These are phyloP conservation scores for Melanotaenia trifasciata DNA, from an alignment of 2,797 vertebrate species.

Conservation along the genomic window DNA sequence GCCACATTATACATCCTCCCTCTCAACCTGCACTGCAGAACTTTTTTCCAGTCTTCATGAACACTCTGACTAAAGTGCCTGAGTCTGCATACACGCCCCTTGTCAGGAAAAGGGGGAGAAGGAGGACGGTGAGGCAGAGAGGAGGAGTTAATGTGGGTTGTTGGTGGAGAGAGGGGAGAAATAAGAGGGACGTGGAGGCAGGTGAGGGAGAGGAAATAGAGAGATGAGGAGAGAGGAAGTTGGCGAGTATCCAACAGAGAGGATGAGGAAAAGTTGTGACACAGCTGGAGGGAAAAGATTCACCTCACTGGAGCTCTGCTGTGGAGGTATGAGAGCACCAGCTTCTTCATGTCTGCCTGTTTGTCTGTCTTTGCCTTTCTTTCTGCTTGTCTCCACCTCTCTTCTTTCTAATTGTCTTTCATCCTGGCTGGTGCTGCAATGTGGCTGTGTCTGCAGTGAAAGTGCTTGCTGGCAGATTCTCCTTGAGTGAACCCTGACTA, in stretches of 20 bases:
- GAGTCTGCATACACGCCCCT: constrained; percentile 76
- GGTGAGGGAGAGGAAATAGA: constrained; percentile 43
- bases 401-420: constrained; percentile 51
- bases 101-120: constrained; percentile 58
- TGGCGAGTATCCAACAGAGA: constrained; percentile 70
- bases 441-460: constrained; percentile 80
- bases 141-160: constrained; percentile 38
- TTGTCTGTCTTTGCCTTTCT: constrained; percentile 28
- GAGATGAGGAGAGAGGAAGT: constrained; percentile 20
- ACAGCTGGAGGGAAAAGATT: constrained; percentile 61
- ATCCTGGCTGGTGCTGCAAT: constrained; percentile 65
- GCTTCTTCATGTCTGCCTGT: constrained; percentile 27
- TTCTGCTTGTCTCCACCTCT: constrained; percentile 30
- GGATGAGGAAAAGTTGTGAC: constrained; percentile 79
- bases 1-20: constrained; percentile 55
- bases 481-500: constrained; percentile 81
- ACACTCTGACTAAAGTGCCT: constrained; percentile 78
- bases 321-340: constrained; percentile 36
- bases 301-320: constrained; percentile 44
- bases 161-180: constrained; percentile 39
- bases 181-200: constrained; percentile 37
- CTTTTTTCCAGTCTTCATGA: constrained; percentile 79
- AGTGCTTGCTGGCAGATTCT: constrained; percentile 77
- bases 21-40: constrained; percentile 86
- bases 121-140: constrained; percentile 15